A percentile compares a stretch with the other conserved stretches of the same genome.
Evolutionary conservation across 2,113 vertebrate genomes (phyloP).

Genomic region (Sitta europaea): DNA sequence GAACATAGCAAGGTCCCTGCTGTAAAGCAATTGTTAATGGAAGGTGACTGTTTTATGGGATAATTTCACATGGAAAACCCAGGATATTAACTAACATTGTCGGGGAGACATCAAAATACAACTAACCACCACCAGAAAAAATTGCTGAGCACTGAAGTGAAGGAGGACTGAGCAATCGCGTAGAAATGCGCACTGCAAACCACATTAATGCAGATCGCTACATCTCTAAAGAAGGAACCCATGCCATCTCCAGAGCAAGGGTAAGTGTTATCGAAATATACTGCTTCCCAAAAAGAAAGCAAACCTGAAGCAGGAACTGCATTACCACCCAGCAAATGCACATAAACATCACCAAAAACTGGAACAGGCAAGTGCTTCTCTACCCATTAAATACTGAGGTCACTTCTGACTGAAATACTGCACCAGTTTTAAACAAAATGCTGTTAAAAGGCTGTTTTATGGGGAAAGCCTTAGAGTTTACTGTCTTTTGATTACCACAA

Average conservation of each 20-base stretch:
- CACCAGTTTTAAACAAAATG: background rate
- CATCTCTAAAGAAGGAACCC: background rate
- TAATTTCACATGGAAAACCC: background rate
- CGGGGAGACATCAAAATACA: background rate
- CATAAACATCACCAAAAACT: background rate
- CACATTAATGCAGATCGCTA: background rate
- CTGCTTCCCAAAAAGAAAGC: background rate
- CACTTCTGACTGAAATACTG: background rate
- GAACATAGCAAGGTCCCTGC: rapidly evolving
- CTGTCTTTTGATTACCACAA: background rate
- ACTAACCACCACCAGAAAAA: background rate
- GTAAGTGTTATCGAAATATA: background rate
- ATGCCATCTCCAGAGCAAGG: background rate
- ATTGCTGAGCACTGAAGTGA: background rate
- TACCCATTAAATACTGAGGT: background rate
- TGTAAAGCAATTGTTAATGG: background rate
- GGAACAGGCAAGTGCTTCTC: background rate
- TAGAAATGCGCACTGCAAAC: rapidly evolving
- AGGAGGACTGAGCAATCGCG: background rate
- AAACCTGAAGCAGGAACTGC: background rate
- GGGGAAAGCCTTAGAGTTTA: background rate
- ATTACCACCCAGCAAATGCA: background rate
- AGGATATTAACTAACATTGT: background rate
- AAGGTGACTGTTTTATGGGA: background rate
- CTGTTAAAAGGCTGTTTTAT: background rate